Percentiles rank a stretch among this genome's conserved stretches.
Evolutionary conservation across 2,888 invertebrate genomes (phyloP).

Genomic region (Rhingia campestris): DNA sequence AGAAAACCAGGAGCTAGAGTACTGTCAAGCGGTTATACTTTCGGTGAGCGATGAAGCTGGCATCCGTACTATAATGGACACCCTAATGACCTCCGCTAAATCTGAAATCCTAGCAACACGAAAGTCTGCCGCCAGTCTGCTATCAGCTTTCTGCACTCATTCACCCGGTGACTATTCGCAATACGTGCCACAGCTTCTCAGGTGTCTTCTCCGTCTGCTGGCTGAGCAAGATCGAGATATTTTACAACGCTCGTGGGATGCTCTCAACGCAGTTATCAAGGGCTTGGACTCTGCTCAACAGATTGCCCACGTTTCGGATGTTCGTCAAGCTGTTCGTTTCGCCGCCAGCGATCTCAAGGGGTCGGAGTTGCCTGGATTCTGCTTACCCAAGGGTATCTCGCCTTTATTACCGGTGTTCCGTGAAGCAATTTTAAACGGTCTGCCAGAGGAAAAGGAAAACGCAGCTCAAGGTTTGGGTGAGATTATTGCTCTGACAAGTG

Average conservation of each 20-base stretch:
- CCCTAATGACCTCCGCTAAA: conserved; percentile 90
- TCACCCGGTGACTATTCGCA: conserved; percentile 93
- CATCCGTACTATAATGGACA: conserved; percentile 93
- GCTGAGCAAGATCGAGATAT: conserved; percentile 92
- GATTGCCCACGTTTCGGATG: conserved; percentile 93
- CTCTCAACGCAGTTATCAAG: conserved; percentile 94
- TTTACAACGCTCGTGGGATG: conserved; percentile 94
- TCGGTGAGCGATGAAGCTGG: conserved; percentile 95
- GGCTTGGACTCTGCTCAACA: conserved; percentile 92
- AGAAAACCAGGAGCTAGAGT: conserved; percentile 91
- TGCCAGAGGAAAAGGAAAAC: conserved; percentile 97
- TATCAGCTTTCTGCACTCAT: conserved; percentile 95
- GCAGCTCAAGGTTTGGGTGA: conserved; percentile 95
- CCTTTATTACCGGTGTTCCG: conserved; percentile 97
- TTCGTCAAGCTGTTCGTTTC: conserved; percentile 95
- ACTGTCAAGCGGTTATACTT: conserved; percentile 95
- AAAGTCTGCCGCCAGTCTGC: conserved; percentile 92
- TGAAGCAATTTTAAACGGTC: conserved; percentile 97
- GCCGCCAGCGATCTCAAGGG: conserved; percentile 93
- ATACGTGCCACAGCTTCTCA: conserved; percentile 93
- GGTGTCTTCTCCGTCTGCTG: conserved; percentile 93
- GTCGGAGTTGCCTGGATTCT: conserved; percentile 93
- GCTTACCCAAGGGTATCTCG: conserved; percentile 95
- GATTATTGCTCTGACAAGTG: conserved; percentile 86
- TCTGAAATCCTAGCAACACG: conserved; percentile 86